These are phyloP conservation scores for Lamprologus callipterus DNA, from an alignment of 2,113 vertebrate genomes.

Conservation along the genomic window DNA sequence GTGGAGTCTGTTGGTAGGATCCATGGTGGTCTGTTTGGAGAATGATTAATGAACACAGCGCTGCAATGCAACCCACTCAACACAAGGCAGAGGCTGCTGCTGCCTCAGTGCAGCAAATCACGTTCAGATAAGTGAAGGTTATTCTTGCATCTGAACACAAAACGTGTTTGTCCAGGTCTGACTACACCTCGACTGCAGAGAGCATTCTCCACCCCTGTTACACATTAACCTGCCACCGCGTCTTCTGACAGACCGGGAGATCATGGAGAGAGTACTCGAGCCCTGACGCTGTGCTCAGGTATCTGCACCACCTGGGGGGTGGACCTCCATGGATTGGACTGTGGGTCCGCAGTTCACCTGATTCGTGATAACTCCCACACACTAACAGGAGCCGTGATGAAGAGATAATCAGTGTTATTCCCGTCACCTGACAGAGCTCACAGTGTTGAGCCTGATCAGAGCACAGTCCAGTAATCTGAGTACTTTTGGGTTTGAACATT, in stretches of 20 bases:
- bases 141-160: neutral
- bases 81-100: neutral
- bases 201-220: neutral
- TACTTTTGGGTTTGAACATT: neutral
- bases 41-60: neutral
- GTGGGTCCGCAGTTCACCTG: neutral
- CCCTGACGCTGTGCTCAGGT: neutral
- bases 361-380: neutral
- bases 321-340: neutral
- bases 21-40: neutral
- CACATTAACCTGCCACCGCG: neutral
- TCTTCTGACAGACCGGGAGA: neutral
- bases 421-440: neutral
- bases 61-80: neutral
- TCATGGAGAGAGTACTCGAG: neutral
- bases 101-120: neutral
- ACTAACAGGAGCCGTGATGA: neutral
- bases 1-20: neutral
- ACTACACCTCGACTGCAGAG: neutral
- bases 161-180: neutral
- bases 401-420: neutral
- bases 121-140: neutral
- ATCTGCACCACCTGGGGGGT: neutral
- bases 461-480: neutral
- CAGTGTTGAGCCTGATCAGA: neutral